Percentiles rank a stretch among this genome's conserved stretches.
phyloP scores from a whole-genome alignment of 1,140 invertebrate genomes.

The Trichoplusia ni region DNA sequence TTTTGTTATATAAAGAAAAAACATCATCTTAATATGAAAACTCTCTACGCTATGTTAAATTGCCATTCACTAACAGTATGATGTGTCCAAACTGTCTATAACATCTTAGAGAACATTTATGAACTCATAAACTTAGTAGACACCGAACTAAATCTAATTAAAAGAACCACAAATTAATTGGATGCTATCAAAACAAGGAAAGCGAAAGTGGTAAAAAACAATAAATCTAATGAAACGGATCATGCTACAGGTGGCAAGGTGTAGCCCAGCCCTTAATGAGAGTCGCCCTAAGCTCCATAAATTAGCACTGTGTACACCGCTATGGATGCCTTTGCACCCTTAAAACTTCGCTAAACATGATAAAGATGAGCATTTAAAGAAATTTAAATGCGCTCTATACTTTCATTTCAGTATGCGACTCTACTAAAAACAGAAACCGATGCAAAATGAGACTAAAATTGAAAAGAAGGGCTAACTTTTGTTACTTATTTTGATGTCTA shows the following conservation, averaged over 20 bases:
- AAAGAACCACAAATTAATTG: background rate
- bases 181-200: slow-evolving; percentile 14
- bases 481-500: too few species aligned
- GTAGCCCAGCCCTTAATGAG: slow-evolving; percentile 49
- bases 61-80: too few species aligned
- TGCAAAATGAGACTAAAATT: too few species aligned
- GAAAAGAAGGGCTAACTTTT: too few species aligned
- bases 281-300: slow-evolving; percentile 48
- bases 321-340: slow-evolving; percentile 15
- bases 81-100: too few species aligned
- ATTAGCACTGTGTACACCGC: slow-evolving; percentile 44
- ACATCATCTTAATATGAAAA: too few species aligned
- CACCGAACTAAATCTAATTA: background rate
- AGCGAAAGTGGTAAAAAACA: slow-evolving; percentile 33
- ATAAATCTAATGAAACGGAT: slow-evolving; percentile 48
- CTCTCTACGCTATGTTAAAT: too few species aligned
- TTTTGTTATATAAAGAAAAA: too few species aligned
- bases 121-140: background rate
- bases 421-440: too few species aligned
- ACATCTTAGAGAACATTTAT: background rate
- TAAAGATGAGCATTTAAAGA: too few species aligned
- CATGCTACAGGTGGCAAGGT: slow-evolving; percentile 55
- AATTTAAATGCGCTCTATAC: too few species aligned
- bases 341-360: background rate
- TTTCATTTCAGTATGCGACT: too few species aligned